Percentiles rank a stretch among this genome's conserved stretches.
These are phyloP conservation scores for Eubasilissa regina DNA, from an alignment of 1,140 invertebrate species.

Conservation along the genomic window DNA sequence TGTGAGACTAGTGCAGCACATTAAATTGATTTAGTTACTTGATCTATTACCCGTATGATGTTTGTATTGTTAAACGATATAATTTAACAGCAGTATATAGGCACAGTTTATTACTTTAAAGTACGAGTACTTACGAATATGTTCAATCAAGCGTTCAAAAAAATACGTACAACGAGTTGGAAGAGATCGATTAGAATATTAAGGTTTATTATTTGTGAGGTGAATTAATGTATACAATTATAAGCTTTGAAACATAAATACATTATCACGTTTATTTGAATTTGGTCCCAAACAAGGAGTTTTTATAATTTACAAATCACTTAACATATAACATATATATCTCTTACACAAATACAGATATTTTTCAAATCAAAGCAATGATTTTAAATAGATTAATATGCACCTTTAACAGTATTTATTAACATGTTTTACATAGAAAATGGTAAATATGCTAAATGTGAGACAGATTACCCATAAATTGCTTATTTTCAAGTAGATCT, in stretches of 20 bases:
- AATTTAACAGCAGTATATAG: constrained; percentile 51
- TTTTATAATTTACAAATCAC: constrained; percentile 11
- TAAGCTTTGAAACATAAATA: constrained; percentile 2
- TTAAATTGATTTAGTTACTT: constrained; percentile 27
- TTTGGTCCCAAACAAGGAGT: constrained; percentile 40
- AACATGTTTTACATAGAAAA: constrained; percentile 21
- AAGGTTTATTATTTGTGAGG: constrained; percentile 35
- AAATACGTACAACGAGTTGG: constrained; percentile 23
- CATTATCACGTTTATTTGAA: background rate
- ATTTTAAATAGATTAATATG: background rate
- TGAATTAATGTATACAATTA: constrained; percentile 8
- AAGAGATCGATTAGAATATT: constrained; percentile 55
- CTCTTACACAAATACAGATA: background rate
- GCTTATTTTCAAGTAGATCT: constrained; percentile 20
- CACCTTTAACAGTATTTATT: constrained; percentile 10
- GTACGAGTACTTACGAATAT: constrained; percentile 12
- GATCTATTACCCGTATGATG: background rate
- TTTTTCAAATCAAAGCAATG: background rate
- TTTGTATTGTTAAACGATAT: constrained; percentile 5
- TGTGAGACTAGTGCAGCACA: constrained; percentile 36
- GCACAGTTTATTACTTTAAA: constrained; percentile 59
- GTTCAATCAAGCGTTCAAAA: constrained; percentile 16
- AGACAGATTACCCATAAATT: constrained; percentile 37
- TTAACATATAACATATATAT: background rate
- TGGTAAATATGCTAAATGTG: constrained; percentile 14